Base-by-base conservation (phyloP, 2,797 vertebrate genomes). In the Toxotes lorentzi region DNA sequence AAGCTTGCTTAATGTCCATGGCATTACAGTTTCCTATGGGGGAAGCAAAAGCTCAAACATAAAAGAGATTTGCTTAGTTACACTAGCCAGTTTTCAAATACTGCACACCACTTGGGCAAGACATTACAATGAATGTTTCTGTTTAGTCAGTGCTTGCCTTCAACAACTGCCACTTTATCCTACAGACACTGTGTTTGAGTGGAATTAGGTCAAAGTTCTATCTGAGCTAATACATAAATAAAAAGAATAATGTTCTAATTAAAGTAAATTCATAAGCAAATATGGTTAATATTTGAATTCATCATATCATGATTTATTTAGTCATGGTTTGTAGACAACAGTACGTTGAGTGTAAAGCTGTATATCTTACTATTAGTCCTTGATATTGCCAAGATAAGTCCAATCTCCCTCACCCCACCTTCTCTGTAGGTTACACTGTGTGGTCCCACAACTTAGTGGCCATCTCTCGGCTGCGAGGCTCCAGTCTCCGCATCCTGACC, bases 371-470 rank as follows among this genome's bases (percentile, higher is more conserved):
- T 40, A 6, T 48, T 56, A 32, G n/a, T 70, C 7, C 10, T 12
- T 50, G 17, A 9, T 65, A 8, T 40, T n/a, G 4, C n/a, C 4
- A 4, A 40, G 21, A 27, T 76, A 19, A 35, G 4, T 48, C 19
- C 56, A 17, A 13, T 27, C 24, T 57, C 7, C 4, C 14, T 76
- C 32, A 72, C 32, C n/a, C 4, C 9, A 0, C 24, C 13, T 81
- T 63, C 43, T 50, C 59, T 77, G 19, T 63, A 99, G 98, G 98
- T 91, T 99, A 99, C 93, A 98, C 96, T 1, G 96, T 99, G 66
- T 99, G 98, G 98, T 97, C 98, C 70, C 98, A 99, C 93, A 99
- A 99, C 90, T 94, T 99, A 84, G 97, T 99, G 83, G 98, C 98
- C 91, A 97, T 99, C 81, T 97, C 98, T 84, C 97, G 98, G 38